Base-by-base conservation (phyloP, 2,888 invertebrate genomes). In the Lycia hirtaria region DNA sequence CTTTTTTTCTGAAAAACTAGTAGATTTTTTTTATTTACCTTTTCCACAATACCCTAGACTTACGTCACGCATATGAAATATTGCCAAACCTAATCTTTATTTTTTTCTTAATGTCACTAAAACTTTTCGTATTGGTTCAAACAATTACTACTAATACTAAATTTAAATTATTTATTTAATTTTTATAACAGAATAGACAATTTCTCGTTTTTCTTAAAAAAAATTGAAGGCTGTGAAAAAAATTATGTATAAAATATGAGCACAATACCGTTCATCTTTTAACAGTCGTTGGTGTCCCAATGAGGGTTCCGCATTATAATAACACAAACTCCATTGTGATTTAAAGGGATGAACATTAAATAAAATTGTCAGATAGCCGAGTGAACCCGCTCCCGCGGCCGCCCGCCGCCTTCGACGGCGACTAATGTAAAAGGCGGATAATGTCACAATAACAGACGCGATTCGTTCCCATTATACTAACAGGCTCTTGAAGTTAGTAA, bases 401-500 rank as follows among this genome's bases (percentile, higher is more conserved):
- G 26, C 40, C 47, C n/a, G n/a, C n/a, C 49, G 54, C 33, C 40
- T 30, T n/a, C 41, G 52, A 35, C 47, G 33, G 3, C 51, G 26
- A 44, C 47, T 40, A 53, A 58, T 62, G 56, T 56, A 56, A 61
- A 68, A 64, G 60, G 64, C 56, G 66, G 62, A 67, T 69, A 68
- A 69, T 66, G 64, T 62, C 44, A 53, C 48, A 55, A 67, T 64
- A 68, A 69, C 71, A 73, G 70, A 73, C 73, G 69, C 64, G 67
- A 71, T 76, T 73, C 69, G 64, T 67, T 66, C 65, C 68, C 65
- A 76, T 82, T 78, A 80, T 71, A 69, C 69, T 75, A 74, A 77
- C 76, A 75, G 73, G 71, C 76, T 78, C 72, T 78, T 71, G 68
- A 68, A 72, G 67, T 78, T 71, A 65, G 65, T 73, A 78, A 69